Base-by-base conservation (phyloP, 2,888 invertebrate species). In the Scaptomyza parva region DNA sequence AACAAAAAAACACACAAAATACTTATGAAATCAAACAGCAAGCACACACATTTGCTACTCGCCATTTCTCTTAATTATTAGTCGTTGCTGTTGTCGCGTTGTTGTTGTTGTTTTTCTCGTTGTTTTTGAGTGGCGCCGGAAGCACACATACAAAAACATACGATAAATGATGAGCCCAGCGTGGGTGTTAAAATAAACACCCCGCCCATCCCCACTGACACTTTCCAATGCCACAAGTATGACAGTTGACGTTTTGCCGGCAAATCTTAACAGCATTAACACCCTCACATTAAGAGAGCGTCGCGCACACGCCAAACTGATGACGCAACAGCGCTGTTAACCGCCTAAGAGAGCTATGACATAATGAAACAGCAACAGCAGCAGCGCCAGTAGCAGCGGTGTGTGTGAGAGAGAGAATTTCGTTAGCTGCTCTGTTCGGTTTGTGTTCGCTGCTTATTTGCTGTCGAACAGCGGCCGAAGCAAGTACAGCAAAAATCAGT, bases 391-490 rank as follows among this genome's bases (percentile, higher is more conserved):
- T n/a, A 51, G 18, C 62, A 44, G 55, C 24, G 30, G 3, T 26
- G 35, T n/a, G 26, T 18, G 26, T 9, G 55, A 2, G 22, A 41
- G 14, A 24, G 53, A 22, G 43, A 3, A 37, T 17, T 11, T 35
- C 9, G 17, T 20, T 35, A 22, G 44, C 24, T 52, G 43, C 30
- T 37, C 47, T 24, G 24, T 58, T 17, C 41, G 45, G 39, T 33
- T 47, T 48, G 37, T 6, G 17, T 18, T 47, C n/a, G 41, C 35
- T 45, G 39, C 66, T 81, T 86, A 89, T 86, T 88, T 86, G 85
- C 79, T 86, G 75, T 78, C 79, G 68, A 87, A 77, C 88, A 88
- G 79, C 85, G 88, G 84, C 89, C 86, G 83, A 87, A 88, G 71
- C 76, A 84, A 81, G 86, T 79, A 76, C 65, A 63, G 57, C 60